These are phyloP conservation scores for Aramus guarauna DNA, from an alignment of 2,113 vertebrate genomes.

Conservation along the genomic window DNA sequence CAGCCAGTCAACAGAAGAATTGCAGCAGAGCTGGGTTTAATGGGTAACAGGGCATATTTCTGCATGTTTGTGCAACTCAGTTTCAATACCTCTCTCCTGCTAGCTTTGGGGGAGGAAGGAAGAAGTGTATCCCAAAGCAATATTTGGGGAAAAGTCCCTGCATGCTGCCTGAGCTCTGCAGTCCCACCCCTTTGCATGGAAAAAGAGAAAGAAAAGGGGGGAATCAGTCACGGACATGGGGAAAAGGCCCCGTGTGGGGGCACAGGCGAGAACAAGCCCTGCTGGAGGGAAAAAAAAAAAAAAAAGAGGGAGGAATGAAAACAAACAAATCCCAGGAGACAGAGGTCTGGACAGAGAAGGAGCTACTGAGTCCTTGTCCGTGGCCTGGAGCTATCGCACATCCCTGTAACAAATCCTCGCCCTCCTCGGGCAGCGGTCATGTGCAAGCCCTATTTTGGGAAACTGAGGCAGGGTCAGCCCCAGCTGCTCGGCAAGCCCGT, in stretches of 20 bases:
- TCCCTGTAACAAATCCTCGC: neutral
- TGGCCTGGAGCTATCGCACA: neutral
- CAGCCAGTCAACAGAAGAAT: neutral
- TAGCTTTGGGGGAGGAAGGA: neutral
- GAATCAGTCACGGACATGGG: neutral
- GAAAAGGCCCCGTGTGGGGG: neutral
- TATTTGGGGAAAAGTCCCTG: neutral
- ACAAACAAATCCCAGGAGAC: neutral
- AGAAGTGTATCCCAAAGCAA: neutral
- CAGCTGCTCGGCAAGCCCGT: neutral
- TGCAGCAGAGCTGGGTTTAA: neutral
- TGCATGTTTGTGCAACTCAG: neutral
- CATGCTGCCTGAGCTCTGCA: fast-evolving
- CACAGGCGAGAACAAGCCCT: neutral
- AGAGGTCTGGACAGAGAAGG: neutral
- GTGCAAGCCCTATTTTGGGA: slow-evolving; percentile 46
- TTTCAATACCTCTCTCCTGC: fast-evolving
- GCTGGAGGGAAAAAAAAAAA: neutral
- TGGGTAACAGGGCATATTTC: neutral
- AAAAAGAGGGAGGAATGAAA: neutral
- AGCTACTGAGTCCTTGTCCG: fast-evolving
- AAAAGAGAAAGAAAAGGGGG: neutral
- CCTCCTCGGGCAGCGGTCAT: neutral
- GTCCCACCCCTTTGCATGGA: neutral
- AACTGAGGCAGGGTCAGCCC: slow-evolving; percentile 51